Evolutionary conservation across 2,797 vertebrate species (phyloP).

Genomic region (Danio choprae): DNA sequence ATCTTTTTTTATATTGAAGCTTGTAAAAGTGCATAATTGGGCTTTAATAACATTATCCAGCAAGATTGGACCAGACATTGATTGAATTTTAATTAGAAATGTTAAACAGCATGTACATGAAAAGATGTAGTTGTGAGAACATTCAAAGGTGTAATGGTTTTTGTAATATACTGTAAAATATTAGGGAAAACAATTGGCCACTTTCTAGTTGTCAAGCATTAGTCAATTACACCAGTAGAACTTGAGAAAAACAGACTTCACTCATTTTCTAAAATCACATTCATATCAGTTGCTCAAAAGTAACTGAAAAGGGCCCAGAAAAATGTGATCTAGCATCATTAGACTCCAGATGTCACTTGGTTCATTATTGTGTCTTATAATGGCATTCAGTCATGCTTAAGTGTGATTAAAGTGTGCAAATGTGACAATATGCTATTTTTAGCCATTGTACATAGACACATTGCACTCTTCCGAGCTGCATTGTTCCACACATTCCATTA

Average conservation of each 20-base stretch:
- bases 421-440: slow-evolving; percentile 20
- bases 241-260: neutral
- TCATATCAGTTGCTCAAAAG: neutral
- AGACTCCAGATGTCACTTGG: neutral
- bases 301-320: neutral
- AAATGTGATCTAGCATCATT: neutral
- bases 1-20: too few relatives aligned
- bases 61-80: too few relatives aligned
- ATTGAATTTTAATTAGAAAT: too few relatives aligned
- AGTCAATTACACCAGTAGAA: neutral
- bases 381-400: slow-evolving; percentile 5
- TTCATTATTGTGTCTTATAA: neutral
- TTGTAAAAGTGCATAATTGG: too few relatives aligned
- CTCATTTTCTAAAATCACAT: neutral
- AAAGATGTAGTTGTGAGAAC: too few relatives aligned
- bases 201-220: neutral
- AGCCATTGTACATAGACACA: neutral
- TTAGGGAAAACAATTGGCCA: neutral
- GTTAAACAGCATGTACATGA: too few relatives aligned
- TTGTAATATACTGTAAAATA: too few relatives aligned
- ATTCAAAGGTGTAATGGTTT: too few relatives aligned
- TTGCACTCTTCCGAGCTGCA: neutral
- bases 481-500: slow-evolving; percentile 31
- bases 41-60: too few relatives aligned
- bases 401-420: slow-evolving; percentile 3